Percentiles rank a stretch among this genome's conserved stretches.
Evolutionary conservation across 1,140 invertebrate species (phyloP).

Genomic region (Babylonia areolata): DNA sequence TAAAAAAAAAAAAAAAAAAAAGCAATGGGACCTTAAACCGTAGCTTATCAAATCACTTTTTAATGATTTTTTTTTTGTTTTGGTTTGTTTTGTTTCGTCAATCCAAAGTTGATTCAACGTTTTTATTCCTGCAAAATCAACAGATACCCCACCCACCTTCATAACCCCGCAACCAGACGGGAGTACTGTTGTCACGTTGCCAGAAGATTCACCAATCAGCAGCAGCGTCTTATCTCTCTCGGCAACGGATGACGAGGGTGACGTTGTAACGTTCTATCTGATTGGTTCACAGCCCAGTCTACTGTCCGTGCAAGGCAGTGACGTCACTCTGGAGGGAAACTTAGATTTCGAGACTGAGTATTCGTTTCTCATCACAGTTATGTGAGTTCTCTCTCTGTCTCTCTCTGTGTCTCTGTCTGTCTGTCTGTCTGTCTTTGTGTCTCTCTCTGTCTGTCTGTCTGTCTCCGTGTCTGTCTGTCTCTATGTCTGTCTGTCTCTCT

Average conservation of each 20-base stretch:
- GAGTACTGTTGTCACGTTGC: not conserved
- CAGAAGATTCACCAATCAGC: slow-evolving; percentile 9
- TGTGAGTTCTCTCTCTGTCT: not conserved
- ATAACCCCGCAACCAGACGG: not conserved
- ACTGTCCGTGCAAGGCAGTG: not conserved
- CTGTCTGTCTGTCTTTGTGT: not conserved
- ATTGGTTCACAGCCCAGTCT: not conserved
- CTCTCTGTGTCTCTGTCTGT: not conserved
- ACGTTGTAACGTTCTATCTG: slow-evolving; percentile 17
- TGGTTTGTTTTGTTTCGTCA: no score
- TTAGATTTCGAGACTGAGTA: not conserved
- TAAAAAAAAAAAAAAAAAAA: no score
- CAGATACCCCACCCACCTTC: slow-evolving; percentile 10
- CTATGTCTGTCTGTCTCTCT: not conserved
- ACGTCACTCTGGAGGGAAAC: slow-evolving; percentile 1
- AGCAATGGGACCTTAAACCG: no score
- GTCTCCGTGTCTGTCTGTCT: not conserved
- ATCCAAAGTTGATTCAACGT: no score
- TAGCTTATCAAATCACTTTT: no score
- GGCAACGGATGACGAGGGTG: not conserved
- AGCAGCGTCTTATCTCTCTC: not conserved
- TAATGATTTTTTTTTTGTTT: no score
- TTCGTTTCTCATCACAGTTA: not conserved
- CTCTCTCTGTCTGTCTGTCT: not conserved
- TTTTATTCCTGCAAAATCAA: not conserved